Evolutionary conservation across 2,797 vertebrate species (phyloP), one percentile per base, ranked within the genome.

Genomic region (Vespertilio murinus): DNA sequence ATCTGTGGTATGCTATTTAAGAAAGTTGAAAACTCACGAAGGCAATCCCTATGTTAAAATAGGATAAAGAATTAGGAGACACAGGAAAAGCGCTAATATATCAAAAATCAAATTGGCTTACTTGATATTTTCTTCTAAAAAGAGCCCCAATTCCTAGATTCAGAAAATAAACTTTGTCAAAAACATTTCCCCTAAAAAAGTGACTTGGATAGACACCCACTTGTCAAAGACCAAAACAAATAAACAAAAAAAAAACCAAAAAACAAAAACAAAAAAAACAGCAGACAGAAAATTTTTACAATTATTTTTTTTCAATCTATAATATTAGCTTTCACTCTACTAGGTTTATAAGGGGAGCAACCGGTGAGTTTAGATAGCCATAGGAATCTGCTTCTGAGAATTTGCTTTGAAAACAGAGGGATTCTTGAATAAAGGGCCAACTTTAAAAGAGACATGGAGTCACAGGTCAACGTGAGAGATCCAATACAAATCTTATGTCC

Each of bases 161-260:
- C 71, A 89, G 47, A 88, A 95, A 93, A 78, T 28, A 73, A 54
- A 10, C 45, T 67, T 86, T 81, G 30, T 52, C 30, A 92, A 56
- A 93, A 28, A 49, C 2, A 5, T 92, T 95, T 67, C 12, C 9
- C n/a, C 2, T 18, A 16, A 28, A 82, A 88, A 89, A 89, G 5
- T 38, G 9, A 79, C n/a, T 93, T 82, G 79, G 8, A 61, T 12
- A 64, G 40, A 52, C 2, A 40, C 1, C 4, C 49, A 47, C 25
- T 82, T 86, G 30, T 73, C 40, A 85, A 85, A 13, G 12, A 20
- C 38, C 33, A 86, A 74, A n/a, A n/a, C n/a, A n/a, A n/a, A n/a
- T n/a, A n/a, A n/a, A n/a, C n/a, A n/a, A n/a, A n/a, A n/a, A n/a
- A n/a, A n/a, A n/a, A n/a, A n/a, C n/a, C n/a, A n/a, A n/a, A n/a